These are phyloP conservation scores for Protophormia terraenovae DNA, from an alignment of 2,888 invertebrate genomes.

Conservation along the genomic window DNA sequence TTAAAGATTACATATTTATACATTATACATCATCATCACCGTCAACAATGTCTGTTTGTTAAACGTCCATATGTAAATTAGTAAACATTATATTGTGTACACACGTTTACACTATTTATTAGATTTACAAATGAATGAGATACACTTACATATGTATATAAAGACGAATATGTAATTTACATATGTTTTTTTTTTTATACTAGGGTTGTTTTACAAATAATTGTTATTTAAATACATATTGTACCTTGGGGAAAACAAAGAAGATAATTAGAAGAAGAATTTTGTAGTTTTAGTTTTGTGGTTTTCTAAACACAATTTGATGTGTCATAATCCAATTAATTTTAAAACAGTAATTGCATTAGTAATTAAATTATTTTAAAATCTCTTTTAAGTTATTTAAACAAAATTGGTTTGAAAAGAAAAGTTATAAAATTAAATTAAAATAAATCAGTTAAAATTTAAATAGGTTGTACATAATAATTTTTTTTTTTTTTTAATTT, in stretches of 20 bases:
- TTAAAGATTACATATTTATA: background rate
- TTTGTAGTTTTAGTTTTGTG: background rate
- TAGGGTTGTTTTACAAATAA: background rate
- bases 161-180: background rate
- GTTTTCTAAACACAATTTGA: background rate
- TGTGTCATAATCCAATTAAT: conserved; percentile 8
- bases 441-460: too few species aligned
- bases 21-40: background rate
- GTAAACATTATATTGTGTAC: background rate
- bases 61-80: conserved; percentile 14
- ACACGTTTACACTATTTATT: conserved; percentile 14
- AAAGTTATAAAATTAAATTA: too few species aligned
- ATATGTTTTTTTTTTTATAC: background rate
- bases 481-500: too few species aligned
- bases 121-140: conserved; percentile 17
- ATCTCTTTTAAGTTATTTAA: background rate
- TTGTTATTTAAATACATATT: too few species aligned
- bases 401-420: too few species aligned
- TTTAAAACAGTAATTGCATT: background rate
- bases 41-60: background rate
- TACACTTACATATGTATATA: background rate
- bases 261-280: background rate
- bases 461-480: too few species aligned
- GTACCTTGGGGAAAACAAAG: background rate
- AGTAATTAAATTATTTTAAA: background rate